Evolutionary conservation across 2,797 vertebrate genomes (phyloP), one percentile per base, ranked within the genome.

Genomic region (Merluccius polli): DNA sequence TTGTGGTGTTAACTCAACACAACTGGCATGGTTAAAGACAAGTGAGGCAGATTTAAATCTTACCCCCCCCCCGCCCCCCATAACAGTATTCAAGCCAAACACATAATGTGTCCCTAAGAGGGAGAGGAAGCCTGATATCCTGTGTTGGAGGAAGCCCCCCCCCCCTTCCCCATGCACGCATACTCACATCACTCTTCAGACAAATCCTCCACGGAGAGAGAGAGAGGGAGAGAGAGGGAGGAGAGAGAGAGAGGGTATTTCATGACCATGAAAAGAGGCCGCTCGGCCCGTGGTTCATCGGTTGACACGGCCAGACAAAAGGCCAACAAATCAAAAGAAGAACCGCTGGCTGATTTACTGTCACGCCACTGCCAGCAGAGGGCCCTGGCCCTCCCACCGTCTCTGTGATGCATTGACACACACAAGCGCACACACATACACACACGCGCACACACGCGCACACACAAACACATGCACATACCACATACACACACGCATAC

Each of bases 261-360:
- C 85, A 90, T 77, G 75, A 73, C 76, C 82, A 83, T 85, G 83
- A 89, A 88, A 21, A 63, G 90, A 85, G 81, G 77, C 83, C 71
- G 75, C 83, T 86, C 65, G 73, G 71, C 80, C 82, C 76, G 83
- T 86, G 85, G 83, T 75, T 92, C 90, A 91, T 90, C 86, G 90
- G 84, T 88, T 88, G 90, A 91, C 89, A 87, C 80, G 83, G 85
- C 85, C 88, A 89, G 87, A 92, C 89, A 92, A 89, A 30, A 93
- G 90, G 92, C 93, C 93, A 93, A 93, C 88, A 90, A 92, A 92
- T 90, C 89, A 89, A 90, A 82, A 80, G 82, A 75, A 84, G 80
- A 29, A 11, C 65, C 83, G 6, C 73, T 1, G 78, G 75, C 74
- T 89, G 92, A 92, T 90, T 91, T 90, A 93, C 82, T 80, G 84